Percentiles rank a stretch among this genome's conserved stretches.
Conservation (phyloP, 1,140 invertebrate species). For the Microplitis mediator region DNA sequence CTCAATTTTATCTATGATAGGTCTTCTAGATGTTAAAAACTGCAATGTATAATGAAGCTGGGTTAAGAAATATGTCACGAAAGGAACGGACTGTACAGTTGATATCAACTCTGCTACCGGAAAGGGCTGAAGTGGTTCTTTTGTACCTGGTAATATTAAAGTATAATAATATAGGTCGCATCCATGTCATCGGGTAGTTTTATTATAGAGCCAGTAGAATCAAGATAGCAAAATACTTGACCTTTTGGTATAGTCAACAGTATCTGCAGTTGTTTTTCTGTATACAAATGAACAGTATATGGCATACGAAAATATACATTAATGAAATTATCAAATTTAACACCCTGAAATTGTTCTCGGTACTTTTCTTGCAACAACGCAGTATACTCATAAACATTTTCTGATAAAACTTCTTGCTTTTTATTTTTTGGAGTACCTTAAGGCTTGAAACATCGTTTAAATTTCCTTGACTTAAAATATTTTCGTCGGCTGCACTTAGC, state of each 20-base stretch:
- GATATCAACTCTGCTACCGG: slow-evolving; percentile 14
- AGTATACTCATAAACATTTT: neutral
- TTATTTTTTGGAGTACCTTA: neutral
- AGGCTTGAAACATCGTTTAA: neutral
- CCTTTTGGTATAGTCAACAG: neutral
- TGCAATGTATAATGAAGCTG: neutral
- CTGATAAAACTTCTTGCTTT: neutral
- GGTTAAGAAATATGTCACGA: neutral
- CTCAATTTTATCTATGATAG: slow-evolving; percentile 15
- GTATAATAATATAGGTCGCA: slow-evolving; percentile 10
- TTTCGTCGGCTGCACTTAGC: no score
- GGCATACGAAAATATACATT: neutral
- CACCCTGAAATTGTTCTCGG: neutral
- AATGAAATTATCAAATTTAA: neutral
- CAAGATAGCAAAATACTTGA: slow-evolving; percentile 3
- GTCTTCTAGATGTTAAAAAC: neutral
- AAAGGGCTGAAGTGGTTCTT: neutral
- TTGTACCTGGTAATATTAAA: neutral
- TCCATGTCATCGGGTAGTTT: neutral
- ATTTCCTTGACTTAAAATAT: neutral
- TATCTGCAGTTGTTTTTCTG: slow-evolving; percentile 6
- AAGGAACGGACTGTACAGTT: neutral
- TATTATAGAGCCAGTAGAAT: slow-evolving; percentile 20
- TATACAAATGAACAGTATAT: neutral
- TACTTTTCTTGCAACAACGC: neutral